Percentiles rank a stretch among this genome's conserved stretches.
Evolutionary conservation across 2,113 vertebrate species (phyloP).

Genomic region (Bubo scandiacus): DNA sequence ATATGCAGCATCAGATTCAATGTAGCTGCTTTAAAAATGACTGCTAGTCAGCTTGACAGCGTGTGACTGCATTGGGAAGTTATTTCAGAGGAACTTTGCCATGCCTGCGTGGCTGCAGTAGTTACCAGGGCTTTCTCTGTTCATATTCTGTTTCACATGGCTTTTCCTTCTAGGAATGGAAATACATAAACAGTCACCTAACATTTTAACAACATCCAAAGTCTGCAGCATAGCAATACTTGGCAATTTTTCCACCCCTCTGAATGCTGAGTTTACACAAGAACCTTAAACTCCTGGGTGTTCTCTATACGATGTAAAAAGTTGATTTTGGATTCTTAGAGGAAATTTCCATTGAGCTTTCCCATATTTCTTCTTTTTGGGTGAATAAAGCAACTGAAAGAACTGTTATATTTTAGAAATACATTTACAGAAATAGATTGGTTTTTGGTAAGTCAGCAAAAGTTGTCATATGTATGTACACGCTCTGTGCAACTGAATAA

Average conservation of each 20-base stretch:
- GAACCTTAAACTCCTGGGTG: constrained; percentile 55
- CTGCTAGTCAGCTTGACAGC: not conserved
- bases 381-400: constrained; percentile 24
- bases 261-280: constrained; percentile 46
- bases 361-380: constrained; percentile 52
- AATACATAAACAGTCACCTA: constrained; percentile 13
- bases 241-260: constrained; percentile 21
- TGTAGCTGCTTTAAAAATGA: not conserved
- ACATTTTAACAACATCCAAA: constrained; percentile 16
- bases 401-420: constrained; percentile 22
- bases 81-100: not conserved
- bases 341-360: constrained; percentile 66
- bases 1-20: not conserved
- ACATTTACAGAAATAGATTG: constrained; percentile 28
- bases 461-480: constrained; percentile 3
- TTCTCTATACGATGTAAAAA: constrained; percentile 38
- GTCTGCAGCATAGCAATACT: constrained; percentile 5
- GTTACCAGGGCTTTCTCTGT: not conserved
- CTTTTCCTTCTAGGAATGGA: constrained; percentile 50
- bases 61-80: not conserved
- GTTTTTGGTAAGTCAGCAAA: constrained; percentile 18
- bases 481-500: not conserved
- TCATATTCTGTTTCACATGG: not conserved
- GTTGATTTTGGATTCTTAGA: constrained; percentile 65
- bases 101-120: not conserved